A percentile compares a stretch with the other conserved stretches of the same genome.
phyloP scores from a whole-genome alignment of 92 coral and sea anemone species.

The Epizoanthus illoricatus region DNA sequence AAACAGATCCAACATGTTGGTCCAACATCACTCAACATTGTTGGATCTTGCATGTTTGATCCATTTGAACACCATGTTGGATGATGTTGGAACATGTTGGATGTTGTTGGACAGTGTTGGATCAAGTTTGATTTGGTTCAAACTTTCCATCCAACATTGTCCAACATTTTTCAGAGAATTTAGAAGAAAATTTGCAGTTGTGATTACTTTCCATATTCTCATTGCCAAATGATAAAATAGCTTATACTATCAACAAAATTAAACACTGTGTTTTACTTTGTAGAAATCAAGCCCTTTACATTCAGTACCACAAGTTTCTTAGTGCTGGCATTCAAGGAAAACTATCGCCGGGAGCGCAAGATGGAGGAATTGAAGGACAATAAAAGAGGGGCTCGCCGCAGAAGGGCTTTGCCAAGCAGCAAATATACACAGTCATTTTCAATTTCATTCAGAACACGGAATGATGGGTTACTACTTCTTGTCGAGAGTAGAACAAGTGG shows the following conservation, averaged over 20 bases:
- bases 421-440: conserved; percentile 26
- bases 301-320: conserved; percentile 72
- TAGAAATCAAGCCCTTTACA: conserved; percentile 68
- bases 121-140: background rate
- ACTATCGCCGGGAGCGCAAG: conserved; percentile 81
- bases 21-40: no score
- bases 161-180: no score
- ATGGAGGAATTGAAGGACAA: conserved; percentile 53
- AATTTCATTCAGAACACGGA: conserved; percentile 21
- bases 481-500: background rate
- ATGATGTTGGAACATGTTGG: no score
- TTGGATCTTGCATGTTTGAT: no score
- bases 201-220: no score
- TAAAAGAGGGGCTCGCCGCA: conserved; percentile 53
- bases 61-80: no score
- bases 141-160: no score
- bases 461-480: conserved; percentile 12
- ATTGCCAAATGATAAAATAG: background rate
- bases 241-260: background rate
- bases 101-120: no score
- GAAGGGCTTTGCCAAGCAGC: conserved; percentile 53
- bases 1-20: no score
- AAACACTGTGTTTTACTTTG: background rate
- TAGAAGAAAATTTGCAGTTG: no score
- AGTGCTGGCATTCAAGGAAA: conserved; percentile 74